phyloP scores from a whole-genome alignment of 2,113 vertebrate species.

The Globicephala melas region DNA sequence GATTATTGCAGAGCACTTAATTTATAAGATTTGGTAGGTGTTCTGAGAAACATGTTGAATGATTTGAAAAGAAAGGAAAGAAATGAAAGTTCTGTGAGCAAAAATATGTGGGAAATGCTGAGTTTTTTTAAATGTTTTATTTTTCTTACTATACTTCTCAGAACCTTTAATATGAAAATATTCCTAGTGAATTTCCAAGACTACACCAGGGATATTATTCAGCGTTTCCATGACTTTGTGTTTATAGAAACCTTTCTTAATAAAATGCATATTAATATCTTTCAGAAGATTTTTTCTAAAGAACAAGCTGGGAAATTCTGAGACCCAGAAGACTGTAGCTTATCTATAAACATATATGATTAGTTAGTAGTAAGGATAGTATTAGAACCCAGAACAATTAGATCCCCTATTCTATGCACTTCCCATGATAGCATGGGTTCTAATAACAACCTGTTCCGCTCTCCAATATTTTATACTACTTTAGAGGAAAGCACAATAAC shows the following conservation, averaged over 20 bases:
- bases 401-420: background rate
- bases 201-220: background rate
- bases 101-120: background rate
- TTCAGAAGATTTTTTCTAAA: constrained; percentile 5
- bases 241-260: background rate
- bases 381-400: background rate
- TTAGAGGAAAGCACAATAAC: background rate
- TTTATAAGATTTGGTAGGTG: background rate
- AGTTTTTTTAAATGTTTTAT: background rate
- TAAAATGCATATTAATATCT: background rate
- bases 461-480: background rate
- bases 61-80: background rate
- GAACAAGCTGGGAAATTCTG: background rate
- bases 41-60: background rate
- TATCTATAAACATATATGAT: background rate
- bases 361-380: background rate
- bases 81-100: background rate
- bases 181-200: background rate
- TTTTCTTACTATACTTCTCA: background rate
- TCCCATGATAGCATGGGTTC: background rate
- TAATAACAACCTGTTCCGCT: background rate
- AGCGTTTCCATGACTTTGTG: background rate
- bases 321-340: background rate
- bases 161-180: background rate
- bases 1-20: background rate